These are phyloP conservation scores for Darevskia mixta DNA, from an alignment of 2,797 vertebrate species.

Conservation along the genomic window DNA sequence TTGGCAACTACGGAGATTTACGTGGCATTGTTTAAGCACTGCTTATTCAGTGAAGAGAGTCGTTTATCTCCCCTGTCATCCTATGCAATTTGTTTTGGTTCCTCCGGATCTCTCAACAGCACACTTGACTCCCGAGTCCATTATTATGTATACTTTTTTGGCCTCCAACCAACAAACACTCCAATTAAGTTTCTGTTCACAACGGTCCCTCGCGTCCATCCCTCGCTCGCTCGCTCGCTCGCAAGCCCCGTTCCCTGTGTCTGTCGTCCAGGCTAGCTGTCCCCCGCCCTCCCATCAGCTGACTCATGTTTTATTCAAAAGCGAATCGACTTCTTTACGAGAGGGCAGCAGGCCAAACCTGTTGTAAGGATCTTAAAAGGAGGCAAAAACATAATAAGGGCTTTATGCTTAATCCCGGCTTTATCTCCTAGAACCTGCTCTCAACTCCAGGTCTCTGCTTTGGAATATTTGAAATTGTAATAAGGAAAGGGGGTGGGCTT, in stretches of 20 bases:
- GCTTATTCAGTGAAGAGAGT: constrained; percentile 57
- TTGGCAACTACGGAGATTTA: constrained; percentile 59
- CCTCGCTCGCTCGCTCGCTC: background rate
- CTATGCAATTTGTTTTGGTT: constrained; percentile 66
- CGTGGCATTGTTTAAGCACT: constrained; percentile 53
- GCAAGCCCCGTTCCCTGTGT: constrained; percentile 9
- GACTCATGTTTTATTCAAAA: constrained; percentile 73
- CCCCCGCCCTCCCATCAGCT: constrained; percentile 34
- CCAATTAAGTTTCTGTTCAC: constrained; percentile 59
- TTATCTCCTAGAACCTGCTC: background rate
- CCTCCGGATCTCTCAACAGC: constrained; percentile 13
- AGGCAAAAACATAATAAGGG: constrained; percentile 26
- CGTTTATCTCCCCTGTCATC: constrained; percentile 57
- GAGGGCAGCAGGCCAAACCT: background rate
- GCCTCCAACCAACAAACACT: constrained; percentile 56
- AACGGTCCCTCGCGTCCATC: constrained; percentile 20
- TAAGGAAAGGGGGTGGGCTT: background rate
- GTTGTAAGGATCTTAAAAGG: background rate
- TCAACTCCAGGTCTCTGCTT: background rate
- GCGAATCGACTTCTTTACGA: constrained; percentile 31
- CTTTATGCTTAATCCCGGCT: background rate
- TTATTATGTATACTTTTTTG: constrained; percentile 41
- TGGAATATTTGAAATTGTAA: background rate
- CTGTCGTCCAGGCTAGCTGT: background rate
- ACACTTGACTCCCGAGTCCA: constrained; percentile 31